A percentile compares a stretch with the other conserved stretches of the same genome.
Evolutionary conservation across 2,888 invertebrate genomes (phyloP).

Genomic region (Conomelus anceps): DNA sequence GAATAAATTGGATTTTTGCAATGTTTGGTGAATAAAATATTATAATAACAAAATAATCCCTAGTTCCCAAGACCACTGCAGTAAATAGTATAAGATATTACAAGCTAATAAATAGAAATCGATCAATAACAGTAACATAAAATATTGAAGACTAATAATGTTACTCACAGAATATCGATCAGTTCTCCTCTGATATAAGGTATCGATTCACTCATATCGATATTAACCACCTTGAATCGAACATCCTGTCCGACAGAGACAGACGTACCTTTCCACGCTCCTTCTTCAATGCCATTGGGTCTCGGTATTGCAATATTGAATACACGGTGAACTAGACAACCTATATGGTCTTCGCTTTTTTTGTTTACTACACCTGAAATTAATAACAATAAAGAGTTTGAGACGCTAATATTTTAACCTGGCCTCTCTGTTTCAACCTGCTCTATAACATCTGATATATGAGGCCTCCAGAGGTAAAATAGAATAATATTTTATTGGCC

Average conservation of each 20-base stretch:
- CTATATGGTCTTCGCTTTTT: conserved; percentile 22
- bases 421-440: too few species aligned
- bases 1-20: too few species aligned
- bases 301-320: conserved; percentile 20
- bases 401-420: too few species aligned
- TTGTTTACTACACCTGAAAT: conserved; percentile 23
- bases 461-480: too few species aligned
- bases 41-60: too few species aligned
- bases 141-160: background rate
- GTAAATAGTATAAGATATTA: too few species aligned
- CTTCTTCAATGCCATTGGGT: background rate
- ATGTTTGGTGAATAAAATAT: too few species aligned
- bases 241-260: conserved; percentile 17
- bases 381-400: background rate
- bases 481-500: too few species aligned
- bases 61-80: too few species aligned
- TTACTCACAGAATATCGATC: background rate
- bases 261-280: background rate
- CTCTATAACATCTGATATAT: too few species aligned
- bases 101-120: too few species aligned
- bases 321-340: conserved; percentile 19
- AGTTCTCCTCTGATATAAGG: conserved; percentile 15
- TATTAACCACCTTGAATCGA: conserved; percentile 1
- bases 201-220: conserved; percentile 8
- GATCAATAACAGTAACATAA: too few species aligned